Evolutionary conservation across 1,140 invertebrate genomes (phyloP), one percentile per base, ranked within the genome.

Genomic region (Ceratitis capitata): DNA sequence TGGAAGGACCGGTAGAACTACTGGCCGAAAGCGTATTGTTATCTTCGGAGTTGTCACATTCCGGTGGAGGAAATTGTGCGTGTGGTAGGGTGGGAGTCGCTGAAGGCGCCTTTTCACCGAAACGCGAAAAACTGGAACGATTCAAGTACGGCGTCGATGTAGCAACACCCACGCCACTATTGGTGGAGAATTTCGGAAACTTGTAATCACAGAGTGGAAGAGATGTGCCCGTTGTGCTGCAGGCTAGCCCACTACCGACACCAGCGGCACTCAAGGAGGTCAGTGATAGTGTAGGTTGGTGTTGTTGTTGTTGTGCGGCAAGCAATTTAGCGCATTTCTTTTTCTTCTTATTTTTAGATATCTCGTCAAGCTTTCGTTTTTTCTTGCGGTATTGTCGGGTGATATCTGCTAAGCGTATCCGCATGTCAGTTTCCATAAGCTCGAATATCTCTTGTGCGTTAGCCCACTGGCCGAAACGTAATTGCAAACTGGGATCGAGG

Each of bases 351-450:
- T 88, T 89, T 86, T 91, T 91, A 85, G 92, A 94, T 26, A 98
- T 92, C 86, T 95, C 95, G 49, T 94, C 94, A 3, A 98, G 91
- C 91, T 97, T 96, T 82, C 94, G 94, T 90, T 97, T 96, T 89
- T 97, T 97, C 88, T 97, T 96, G 86, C 94, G 94, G 89, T 96
- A 97, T 87, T 96, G 94, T 64, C 95, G 93, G 88, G 97, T 96
- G 45, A 98, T 93, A 53, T 97, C 96, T 1, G 96, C 96, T 84
- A 98, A 89, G 56, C 94, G 93, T 90, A 95, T 94, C 39, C 96
- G 93, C 96, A 97, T 97, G 88, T 96, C 95, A 86, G 95, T 92
- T 90, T 97, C 96, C 89, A 95, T 95, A 1, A 95, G 94, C 89
- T 95, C 95, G 91, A 96, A 96, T 45, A 94, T 93, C 45, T 93